Evolutionary conservation across 2,113 vertebrate genomes (phyloP).

Genomic region (Hippocampus comes): DNA sequence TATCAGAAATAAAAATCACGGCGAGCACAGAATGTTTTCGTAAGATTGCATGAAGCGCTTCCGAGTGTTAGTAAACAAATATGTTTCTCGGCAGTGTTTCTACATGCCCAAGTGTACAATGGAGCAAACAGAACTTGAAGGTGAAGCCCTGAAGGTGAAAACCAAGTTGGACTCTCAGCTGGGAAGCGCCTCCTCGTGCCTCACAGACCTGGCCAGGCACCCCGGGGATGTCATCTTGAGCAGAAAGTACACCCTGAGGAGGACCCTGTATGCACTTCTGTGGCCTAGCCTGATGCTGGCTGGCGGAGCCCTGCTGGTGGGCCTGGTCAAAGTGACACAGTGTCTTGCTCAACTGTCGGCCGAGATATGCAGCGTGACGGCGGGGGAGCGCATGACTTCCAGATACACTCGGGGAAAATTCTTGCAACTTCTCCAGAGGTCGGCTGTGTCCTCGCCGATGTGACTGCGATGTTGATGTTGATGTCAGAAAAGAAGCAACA

Average conservation of each 20-base stretch:
- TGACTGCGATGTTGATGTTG: slow-evolving; percentile 8
- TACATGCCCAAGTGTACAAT: slow-evolving; percentile 75
- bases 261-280: slow-evolving; percentile 66
- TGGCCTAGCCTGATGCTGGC: slow-evolving; percentile 78
- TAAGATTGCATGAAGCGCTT: no score
- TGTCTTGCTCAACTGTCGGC: slow-evolving; percentile 65
- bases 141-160: slow-evolving; percentile 66
- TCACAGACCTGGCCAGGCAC: slow-evolving; percentile 44
- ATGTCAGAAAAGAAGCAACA: background rate
- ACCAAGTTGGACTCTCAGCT: slow-evolving; percentile 53
- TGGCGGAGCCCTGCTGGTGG: slow-evolving; percentile 75
- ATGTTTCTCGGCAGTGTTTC: slow-evolving; percentile 72
- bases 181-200: slow-evolving; percentile 55
- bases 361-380: slow-evolving; percentile 28
- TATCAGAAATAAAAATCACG: no score
- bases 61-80: background rate
- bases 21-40: background rate
- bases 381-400: slow-evolving; percentile 16
- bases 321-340: slow-evolving; percentile 78
- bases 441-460: slow-evolving; percentile 30
- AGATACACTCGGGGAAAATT: slow-evolving; percentile 29
- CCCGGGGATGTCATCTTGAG: slow-evolving; percentile 63
- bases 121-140: slow-evolving; percentile 60
- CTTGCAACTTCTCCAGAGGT: slow-evolving; percentile 47
- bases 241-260: slow-evolving; percentile 60